Evolutionary conservation across 1,140 invertebrate species (phyloP).

Genomic region (Camponotus pennsylvanicus): DNA sequence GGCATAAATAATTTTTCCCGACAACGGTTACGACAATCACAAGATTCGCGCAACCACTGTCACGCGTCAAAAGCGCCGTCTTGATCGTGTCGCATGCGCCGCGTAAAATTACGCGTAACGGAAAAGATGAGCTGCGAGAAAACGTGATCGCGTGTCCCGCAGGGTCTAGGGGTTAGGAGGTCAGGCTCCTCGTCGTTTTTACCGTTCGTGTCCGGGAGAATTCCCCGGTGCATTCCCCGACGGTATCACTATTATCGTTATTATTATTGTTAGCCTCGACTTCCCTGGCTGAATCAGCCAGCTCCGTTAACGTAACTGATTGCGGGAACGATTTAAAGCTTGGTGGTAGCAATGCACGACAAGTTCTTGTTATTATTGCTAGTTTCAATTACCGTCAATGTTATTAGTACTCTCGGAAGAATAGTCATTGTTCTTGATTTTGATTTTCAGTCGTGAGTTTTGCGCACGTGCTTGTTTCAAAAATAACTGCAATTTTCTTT

Average conservation of each 20-base stretch:
- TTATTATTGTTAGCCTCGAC: constrained; percentile 54
- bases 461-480: neutral
- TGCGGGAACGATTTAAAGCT: constrained; percentile 33
- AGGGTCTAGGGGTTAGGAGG: constrained; percentile 72
- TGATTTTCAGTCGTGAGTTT: neutral
- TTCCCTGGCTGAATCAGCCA: constrained; percentile 18
- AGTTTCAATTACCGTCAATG: neutral
- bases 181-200: constrained; percentile 60
- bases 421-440: neutral
- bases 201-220: constrained; percentile 65
- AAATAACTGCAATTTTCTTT: neutral
- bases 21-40: constrained; percentile 32
- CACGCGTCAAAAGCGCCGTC: constrained; percentile 68
- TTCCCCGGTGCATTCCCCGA: constrained; percentile 62
- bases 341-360: neutral
- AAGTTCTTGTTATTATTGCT: neutral
- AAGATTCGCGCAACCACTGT: constrained; percentile 27
- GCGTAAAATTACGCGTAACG: constrained; percentile 69
- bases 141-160: constrained; percentile 60
- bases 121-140: constrained; percentile 64
- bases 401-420: neutral
- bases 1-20: constrained; percentile 43
- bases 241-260: constrained; percentile 51
- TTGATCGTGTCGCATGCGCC: constrained; percentile 57
- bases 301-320: constrained; percentile 52